Percentiles rank a stretch among this genome's conserved stretches.
These are phyloP conservation scores for Mohoua ochrocephala DNA, from an alignment of 2,113 vertebrate species.

Conservation along the genomic window DNA sequence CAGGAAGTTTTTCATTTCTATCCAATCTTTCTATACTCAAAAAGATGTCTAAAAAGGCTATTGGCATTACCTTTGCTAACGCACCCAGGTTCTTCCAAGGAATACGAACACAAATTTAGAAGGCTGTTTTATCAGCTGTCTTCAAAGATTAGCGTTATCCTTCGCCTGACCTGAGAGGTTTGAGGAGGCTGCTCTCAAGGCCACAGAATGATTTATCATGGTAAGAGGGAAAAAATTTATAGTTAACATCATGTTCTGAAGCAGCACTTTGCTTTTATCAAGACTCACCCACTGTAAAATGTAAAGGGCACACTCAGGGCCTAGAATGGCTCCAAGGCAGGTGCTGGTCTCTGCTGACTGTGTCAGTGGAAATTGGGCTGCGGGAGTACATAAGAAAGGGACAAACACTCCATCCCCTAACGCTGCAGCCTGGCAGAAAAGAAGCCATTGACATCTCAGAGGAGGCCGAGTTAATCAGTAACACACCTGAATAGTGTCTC, in stretches of 20 bases:
- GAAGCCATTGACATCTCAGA: slow-evolving; percentile 38
- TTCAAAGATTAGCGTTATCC: background rate
- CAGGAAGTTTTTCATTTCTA: background rate
- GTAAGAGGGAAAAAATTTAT: background rate
- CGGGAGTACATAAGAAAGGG: background rate
- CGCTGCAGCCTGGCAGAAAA: background rate
- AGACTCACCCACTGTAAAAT: background rate
- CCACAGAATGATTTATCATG: background rate
- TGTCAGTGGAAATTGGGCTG: background rate
- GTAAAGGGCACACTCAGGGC: background rate
- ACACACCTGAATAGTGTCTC: slow-evolving; percentile 49
- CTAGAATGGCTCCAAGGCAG: background rate
- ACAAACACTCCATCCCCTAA: background rate
- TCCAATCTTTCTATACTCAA: background rate
- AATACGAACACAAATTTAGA: background rate
- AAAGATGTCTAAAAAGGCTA: background rate
- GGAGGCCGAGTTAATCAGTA: slow-evolving; percentile 55
- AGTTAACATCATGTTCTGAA: background rate
- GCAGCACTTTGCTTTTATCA: background rate
- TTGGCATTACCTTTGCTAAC: background rate
- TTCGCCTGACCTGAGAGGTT: background rate
- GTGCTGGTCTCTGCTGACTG: background rate
- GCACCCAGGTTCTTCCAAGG: background rate
- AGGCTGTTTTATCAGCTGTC: background rate
- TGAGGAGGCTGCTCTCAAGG: background rate